phyloP scores from a whole-genome alignment of 2,888 invertebrate genomes.

The Eristalinus sepulchralis region DNA sequence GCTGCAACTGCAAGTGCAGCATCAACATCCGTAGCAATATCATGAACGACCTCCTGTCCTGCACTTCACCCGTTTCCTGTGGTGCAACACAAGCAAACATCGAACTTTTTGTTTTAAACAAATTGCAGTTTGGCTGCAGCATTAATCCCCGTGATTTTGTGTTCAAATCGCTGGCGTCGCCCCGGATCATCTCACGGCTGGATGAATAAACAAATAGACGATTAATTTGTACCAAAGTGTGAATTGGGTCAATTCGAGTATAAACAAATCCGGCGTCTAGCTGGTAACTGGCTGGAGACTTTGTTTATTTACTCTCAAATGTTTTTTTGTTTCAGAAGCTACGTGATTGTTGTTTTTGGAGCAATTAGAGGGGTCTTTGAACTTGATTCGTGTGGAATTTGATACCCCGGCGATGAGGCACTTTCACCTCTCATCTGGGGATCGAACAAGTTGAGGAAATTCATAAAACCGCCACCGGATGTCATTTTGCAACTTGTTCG shows the following conservation, averaged over 20 bases:
- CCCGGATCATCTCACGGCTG: conserved; percentile 29
- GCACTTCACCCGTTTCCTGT: too few species aligned
- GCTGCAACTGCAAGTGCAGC: too few species aligned
- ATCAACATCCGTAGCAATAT: too few species aligned
- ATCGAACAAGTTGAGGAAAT: not conserved
- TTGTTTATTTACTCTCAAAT: conserved; percentile 28
- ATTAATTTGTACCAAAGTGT: conserved; percentile 67
- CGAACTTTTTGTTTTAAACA: too few species aligned
- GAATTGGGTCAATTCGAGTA: conserved; percentile 62
- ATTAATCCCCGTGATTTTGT: not conserved
- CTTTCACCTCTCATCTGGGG: not conserved
- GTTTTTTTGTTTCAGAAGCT: not conserved
- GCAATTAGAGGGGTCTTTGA: conserved; percentile 17
- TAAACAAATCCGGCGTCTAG: conserved; percentile 27
- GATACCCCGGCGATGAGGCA: not conserved
- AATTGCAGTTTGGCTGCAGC: too few species aligned
- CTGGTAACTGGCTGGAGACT: conserved; percentile 11
- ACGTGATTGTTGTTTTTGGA: not conserved
- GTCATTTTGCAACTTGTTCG: conserved; percentile 34
- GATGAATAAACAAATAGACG: conserved; percentile 60
- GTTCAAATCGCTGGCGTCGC: not conserved
- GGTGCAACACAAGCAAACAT: too few species aligned
- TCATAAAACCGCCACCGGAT: conserved; percentile 21
- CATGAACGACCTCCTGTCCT: too few species aligned
- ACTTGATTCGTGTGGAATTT: not conserved